Percentiles rank a stretch among this genome's conserved stretches.
Evolutionary conservation across 2,113 vertebrate species (phyloP).

Genomic region (Podilymbus podiceps): DNA sequence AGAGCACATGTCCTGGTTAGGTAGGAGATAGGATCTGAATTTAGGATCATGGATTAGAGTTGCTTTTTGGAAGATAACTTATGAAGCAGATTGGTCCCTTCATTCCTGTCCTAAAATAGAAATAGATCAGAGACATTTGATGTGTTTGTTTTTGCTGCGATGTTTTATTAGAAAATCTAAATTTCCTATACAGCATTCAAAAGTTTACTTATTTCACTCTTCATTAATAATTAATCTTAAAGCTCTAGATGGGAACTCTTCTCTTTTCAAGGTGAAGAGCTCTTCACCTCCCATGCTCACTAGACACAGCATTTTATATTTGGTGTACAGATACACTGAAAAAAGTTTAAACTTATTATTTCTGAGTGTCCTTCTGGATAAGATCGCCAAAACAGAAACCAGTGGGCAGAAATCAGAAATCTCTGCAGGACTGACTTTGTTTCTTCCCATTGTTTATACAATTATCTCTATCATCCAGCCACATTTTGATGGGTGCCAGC

Average conservation of each 20-base stretch:
- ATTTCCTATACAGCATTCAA: neutral
- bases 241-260: neutral
- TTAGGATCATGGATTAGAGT: neutral
- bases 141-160: neutral
- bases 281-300: neutral
- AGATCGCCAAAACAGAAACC: neutral
- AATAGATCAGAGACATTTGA: neutral
- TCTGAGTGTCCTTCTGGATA: neutral
- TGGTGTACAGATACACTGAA: neutral
- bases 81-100: neutral
- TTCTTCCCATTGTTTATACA: neutral
- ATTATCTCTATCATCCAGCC: neutral
- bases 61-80: neutral
- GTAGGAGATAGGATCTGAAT: neutral
- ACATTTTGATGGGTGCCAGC: neutral
- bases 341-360: neutral
- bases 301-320: neutral
- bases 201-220: neutral
- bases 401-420: neutral
- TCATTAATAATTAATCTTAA: slow-evolving; percentile 14
- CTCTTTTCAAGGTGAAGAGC: neutral
- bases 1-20: neutral
- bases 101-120: neutral
- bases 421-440: neutral
- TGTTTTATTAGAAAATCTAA: neutral